phyloP scores from a whole-genome alignment of 2,797 vertebrate genomes.

The Pseudochirops cupreus region DNA sequence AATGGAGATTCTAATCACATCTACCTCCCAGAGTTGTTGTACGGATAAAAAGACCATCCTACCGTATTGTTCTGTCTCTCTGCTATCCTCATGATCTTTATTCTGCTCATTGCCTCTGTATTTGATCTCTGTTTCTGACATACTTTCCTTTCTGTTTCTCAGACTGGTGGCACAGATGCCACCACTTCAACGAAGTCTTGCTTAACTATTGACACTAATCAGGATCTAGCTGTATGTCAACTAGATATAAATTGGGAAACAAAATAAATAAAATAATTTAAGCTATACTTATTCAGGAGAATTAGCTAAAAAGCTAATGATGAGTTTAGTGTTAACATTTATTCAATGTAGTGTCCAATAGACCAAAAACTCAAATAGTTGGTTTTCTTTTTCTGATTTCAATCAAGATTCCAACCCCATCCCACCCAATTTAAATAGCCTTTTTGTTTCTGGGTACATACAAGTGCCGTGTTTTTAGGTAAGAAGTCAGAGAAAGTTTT shows the following conservation, averaged over 20 bases:
- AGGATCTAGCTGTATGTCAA: background rate
- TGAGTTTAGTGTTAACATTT: background rate
- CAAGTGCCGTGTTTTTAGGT: constrained; percentile 8
- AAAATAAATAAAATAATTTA: background rate
- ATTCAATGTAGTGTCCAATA: background rate
- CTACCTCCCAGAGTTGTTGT: too few species aligned
- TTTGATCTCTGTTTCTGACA: too few species aligned
- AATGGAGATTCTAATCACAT: too few species aligned
- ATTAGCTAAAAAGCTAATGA: background rate
- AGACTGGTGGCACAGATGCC: too few species aligned
- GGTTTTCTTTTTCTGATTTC: background rate
- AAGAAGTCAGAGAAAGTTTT: constrained; percentile 65
- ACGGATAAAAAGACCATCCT: too few species aligned
- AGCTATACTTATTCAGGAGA: background rate
- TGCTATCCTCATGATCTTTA: too few species aligned
- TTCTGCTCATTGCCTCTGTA: too few species aligned
- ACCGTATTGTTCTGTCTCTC: too few species aligned
- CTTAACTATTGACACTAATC: background rate
- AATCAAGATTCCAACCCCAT: background rate
- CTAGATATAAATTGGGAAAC: background rate
- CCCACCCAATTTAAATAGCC: background rate
- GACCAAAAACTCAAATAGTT: background rate
- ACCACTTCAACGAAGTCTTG: too few species aligned
- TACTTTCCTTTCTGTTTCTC: too few species aligned
- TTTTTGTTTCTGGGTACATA: background rate